Conservation (phyloP, 2,113 vertebrate genomes). For the Connochaetes taurinus region DNA sequence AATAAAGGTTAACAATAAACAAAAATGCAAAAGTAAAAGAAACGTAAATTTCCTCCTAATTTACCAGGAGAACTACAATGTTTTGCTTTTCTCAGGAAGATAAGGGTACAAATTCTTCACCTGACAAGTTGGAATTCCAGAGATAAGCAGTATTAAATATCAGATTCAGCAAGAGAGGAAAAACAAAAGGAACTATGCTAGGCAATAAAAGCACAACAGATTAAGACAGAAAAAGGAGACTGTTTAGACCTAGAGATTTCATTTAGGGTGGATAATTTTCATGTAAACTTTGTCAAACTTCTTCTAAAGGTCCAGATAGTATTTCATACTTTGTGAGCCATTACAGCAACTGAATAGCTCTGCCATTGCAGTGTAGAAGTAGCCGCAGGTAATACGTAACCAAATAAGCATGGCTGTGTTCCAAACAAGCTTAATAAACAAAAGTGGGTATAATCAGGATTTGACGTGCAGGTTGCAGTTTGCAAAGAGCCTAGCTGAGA, state of each 20-base stretch:
- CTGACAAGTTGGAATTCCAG: neutral
- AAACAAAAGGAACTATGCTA: neutral
- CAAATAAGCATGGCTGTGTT: neutral
- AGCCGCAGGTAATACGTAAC: neutral
- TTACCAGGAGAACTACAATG: neutral
- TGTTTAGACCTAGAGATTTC: neutral
- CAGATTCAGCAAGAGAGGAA: neutral
- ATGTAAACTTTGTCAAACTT: neutral
- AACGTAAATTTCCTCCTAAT: neutral
- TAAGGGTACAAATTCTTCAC: neutral
- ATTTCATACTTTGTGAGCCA: neutral
- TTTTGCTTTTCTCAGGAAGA: neutral
- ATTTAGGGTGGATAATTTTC: neutral
- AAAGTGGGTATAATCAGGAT: neutral
- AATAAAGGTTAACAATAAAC: neutral
- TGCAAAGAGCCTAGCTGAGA: neutral
- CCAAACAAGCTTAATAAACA: neutral
- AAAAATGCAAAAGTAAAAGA: neutral
- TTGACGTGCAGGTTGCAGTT: neutral
- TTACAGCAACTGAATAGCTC: neutral
- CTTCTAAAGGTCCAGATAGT: neutral
- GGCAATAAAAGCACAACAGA: neutral
- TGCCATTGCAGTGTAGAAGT: neutral
- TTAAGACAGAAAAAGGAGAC: neutral
- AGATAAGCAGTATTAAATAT: neutral